These are phyloP conservation scores for Sus scrofa DNA, from an alignment of 2,113 vertebrate species.

Conservation along the genomic window DNA sequence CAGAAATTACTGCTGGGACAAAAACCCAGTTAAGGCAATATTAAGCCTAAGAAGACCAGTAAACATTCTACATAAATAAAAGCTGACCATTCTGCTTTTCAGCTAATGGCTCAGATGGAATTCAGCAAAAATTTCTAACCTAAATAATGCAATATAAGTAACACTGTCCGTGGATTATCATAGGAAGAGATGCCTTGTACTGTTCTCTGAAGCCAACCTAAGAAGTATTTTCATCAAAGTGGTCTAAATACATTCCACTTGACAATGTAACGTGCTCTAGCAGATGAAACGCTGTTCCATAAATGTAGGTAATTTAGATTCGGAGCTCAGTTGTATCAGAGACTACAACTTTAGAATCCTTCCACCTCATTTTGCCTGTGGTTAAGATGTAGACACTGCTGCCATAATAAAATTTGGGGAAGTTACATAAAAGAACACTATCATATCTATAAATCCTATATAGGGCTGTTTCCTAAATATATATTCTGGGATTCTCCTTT, in stretches of 20 bases:
- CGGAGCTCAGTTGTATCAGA: conserved; percentile 2
- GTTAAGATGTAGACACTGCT: conserved; percentile 39
- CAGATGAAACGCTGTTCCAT: conserved; percentile 43
- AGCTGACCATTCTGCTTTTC: conserved; percentile 27
- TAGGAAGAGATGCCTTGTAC: conserved; percentile 33
- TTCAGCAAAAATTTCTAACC: conserved; percentile 60
- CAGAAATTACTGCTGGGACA: conserved; percentile 53
- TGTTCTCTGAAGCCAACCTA: conserved; percentile 44
- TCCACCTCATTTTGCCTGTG: conserved; percentile 52
- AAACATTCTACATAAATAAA: conserved; percentile 61
- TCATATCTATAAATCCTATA: conserved; percentile 52
- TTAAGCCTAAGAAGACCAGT: conserved; percentile 26
- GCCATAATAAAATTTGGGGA: conserved; percentile 16
- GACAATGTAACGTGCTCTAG: conserved; percentile 23
- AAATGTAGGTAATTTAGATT: conserved; percentile 46
- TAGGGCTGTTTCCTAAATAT: conserved; percentile 43
- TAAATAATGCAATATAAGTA: conserved; percentile 60
- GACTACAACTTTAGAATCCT: conserved; percentile 47
- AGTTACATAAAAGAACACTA: conserved; percentile 35
- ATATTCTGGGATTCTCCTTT: conserved; percentile 23
- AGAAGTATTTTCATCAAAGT: conserved; percentile 48
- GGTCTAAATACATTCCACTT: conserved; percentile 57
- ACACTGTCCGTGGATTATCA: conserved; percentile 10
- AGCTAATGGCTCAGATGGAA: conserved; percentile 57
- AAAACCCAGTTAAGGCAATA: conserved; percentile 60